These are phyloP conservation scores for Lamprotornis superbus DNA, from an alignment of 2,113 vertebrate genomes.

Conservation along the genomic window DNA sequence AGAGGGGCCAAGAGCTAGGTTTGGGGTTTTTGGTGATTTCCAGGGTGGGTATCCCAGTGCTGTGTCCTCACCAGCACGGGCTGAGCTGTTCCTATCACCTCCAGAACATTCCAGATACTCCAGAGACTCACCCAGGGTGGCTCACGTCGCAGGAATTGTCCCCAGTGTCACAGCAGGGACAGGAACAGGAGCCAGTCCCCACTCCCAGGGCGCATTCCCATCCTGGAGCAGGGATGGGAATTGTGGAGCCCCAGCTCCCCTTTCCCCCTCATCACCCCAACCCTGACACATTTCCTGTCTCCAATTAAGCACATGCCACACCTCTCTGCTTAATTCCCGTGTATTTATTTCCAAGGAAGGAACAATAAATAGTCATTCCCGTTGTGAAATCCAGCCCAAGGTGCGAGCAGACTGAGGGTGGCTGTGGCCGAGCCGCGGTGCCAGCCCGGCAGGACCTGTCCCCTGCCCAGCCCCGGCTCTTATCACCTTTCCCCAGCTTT, in stretches of 20 bases:
- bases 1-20: rapidly evolving
- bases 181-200: not conserved
- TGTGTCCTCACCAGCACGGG: rapidly evolving
- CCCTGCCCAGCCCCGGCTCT: not conserved
- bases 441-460: not conserved
- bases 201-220: not conserved
- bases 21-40: not conserved
- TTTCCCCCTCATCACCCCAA: not conserved
- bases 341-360: not conserved
- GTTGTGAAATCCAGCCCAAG: conserved; percentile 32
- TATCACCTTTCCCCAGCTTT: not conserved
- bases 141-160: not conserved
- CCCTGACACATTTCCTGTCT: conserved; percentile 51
- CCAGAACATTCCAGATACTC: not conserved
- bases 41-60: rapidly evolving
- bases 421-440: not conserved
- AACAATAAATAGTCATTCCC: not conserved
- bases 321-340: conserved; percentile 43
- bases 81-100: not conserved
- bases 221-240: not conserved
- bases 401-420: not conserved
- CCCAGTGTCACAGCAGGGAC: not conserved
- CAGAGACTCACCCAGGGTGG: not conserved
- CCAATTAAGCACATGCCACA: conserved; percentile 20
- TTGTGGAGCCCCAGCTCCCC: not conserved